Base-by-base conservation (phyloP, 2,888 invertebrate genomes). In the Ptychoptera albimana region DNA sequence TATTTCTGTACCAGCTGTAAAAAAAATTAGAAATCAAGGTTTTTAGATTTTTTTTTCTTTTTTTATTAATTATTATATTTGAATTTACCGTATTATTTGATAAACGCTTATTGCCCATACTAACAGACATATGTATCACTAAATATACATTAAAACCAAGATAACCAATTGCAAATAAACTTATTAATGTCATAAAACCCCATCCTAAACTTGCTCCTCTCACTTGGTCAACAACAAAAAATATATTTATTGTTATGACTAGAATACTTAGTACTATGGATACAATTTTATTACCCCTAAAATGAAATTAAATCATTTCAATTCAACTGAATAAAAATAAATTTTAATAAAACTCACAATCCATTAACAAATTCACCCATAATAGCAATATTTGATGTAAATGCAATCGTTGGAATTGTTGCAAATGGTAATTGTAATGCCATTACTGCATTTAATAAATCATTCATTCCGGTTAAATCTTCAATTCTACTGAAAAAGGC, bases 331-430 rank as follows among this genome's bases (percentile, higher is more conserved):
- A 30, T 37, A 31, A 43, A 36, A 43, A 35, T 38, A 29, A 42
- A 46, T 37, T 15, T 9, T 32, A 39, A 37, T 34, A 38, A 37
- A 45, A 69, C 76, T 68, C 66, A 83, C 83, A 75, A 53, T 67
- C 84, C 83, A 63, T 85, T 88, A 31, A 72, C 75, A 61, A 89
- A 91, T 53, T 83, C 79, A 32, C 83, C 83, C 89, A 91, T 91
- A 39, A 91, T 79, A 39, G 73, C 67, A 3, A 65, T 61, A 52
- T 80, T 80, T 45, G 84, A 82, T 1, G 89, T 88, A 57, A 91
- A 88, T 0, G 88, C 86, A 46, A 91, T 77, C 1, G 84, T 80
- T 7, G 91, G 89, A 48, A 91, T 71, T 3, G 83, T 76, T 1
- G 91, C 91, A 60, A 91, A 91, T 1, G 91, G 91, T 50, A 91